These are phyloP conservation scores for Cylindroiulus punctatus DNA, from an alignment of 2,888 invertebrate species.

Conservation along the genomic window DNA sequence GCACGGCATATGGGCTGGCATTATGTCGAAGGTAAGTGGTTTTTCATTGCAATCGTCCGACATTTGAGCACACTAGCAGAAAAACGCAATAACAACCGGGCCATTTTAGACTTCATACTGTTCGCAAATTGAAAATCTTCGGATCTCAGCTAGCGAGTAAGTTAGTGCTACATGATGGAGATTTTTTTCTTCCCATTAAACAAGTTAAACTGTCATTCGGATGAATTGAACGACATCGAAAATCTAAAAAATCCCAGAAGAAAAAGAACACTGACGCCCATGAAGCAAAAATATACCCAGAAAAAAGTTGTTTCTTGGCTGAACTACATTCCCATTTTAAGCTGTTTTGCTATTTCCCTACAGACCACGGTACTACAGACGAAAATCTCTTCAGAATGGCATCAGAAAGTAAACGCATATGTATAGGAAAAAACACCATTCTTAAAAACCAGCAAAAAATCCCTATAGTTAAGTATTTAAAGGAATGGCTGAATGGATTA, in stretches of 20 bases:
- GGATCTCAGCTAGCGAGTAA: constrained; percentile 15
- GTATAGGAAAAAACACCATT: neutral
- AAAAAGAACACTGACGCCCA: constrained; percentile 24
- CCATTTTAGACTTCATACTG: neutral
- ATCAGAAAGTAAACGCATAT: neutral
- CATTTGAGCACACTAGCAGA: neutral
- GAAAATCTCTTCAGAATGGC: neutral
- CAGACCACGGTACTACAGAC: neutral
- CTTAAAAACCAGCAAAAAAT: neutral
- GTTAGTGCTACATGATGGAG: neutral
- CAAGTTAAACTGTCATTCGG: constrained; percentile 48
- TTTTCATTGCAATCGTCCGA: neutral
- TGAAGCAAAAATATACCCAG: neutral
- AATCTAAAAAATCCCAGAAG: constrained; percentile 6
- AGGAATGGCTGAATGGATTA: constrained; percentile 25
- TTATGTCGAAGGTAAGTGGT: neutral
- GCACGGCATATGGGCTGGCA: no score
- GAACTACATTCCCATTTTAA: neutral
- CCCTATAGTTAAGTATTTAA: neutral
- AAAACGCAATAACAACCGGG: neutral
- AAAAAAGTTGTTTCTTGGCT: neutral
- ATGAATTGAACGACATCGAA: constrained; percentile 36
- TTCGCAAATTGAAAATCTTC: neutral
- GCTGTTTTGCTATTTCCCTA: constrained; percentile 8
- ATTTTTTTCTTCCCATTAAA: constrained; percentile 44